Base-by-base conservation (phyloP, 53 echinoderm and acorn worm species). In the Astropecten irregularis region DNA sequence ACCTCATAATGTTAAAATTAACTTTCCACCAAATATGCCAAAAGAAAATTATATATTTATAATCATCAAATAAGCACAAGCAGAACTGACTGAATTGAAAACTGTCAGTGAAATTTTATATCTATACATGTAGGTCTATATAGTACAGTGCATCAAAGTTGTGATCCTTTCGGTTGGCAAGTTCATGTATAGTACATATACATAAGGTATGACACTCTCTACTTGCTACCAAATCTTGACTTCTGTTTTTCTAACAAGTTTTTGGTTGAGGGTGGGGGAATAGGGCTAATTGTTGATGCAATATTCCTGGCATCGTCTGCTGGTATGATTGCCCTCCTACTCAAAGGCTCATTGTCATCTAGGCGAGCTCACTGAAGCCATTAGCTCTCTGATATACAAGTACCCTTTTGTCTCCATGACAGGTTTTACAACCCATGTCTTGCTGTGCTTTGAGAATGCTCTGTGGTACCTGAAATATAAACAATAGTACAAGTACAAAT, bases 391-490 rank as follows among this genome's bases (percentile, higher is more conserved):
- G 6, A 71, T 46, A 19, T 71, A 50, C 0, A 0, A 26, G 49
- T 71, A 71, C 16, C 27, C n/a, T 16, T 71, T 71, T 18, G 9
- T 49, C 14, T 9, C n/a, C 49, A 49, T 2, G 0, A 70, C 71
- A n/a, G 48, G 71, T 10, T 50, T 49, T n/a, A 71, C 71, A 13
- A 50, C 48, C 71, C 71, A 71, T 28, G 21, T 71, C 15, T 37
- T 7, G 51, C 71, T 71, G 40, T 71, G 48, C 26, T 71, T 71
- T 0, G 48, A 49, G 49, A 48, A 71, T 30, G n/a, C 49, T 71
- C 71, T 23, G 31, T 71, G 71, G 51, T 71, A 49, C 49, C 71
- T 71, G 66, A 38, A 66, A 66, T 66, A n/a, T n/a, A n/a, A n/a
- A n/a, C n/a, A n/a, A n/a, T n/a, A n/a, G n/a, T n/a, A n/a, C n/a